Conservation (phyloP, 2,113 vertebrate genomes). For the Lasiurus borealis region DNA sequence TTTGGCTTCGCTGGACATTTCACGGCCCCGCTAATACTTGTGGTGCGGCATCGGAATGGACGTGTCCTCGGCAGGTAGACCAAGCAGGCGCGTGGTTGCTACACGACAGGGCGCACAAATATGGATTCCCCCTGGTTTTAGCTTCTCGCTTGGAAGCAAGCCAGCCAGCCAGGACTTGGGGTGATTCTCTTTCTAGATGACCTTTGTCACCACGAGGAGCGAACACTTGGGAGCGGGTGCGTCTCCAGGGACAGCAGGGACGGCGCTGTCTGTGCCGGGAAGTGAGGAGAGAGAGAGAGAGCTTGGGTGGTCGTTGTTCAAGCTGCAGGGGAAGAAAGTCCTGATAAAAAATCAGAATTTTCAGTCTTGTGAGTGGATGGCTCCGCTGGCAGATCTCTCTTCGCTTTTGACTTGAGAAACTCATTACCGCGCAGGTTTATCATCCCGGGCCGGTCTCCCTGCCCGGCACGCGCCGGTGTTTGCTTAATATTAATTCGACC, state of each 20-base stretch:
- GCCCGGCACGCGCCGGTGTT: not conserved
- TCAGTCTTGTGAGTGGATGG: not conserved
- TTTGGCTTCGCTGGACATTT: conserved; percentile 41
- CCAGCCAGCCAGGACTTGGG: not conserved
- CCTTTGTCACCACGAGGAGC: not conserved
- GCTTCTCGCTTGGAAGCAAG: conserved; percentile 18
- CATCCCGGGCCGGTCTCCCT: not conserved
- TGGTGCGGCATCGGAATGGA: conserved; percentile 4
- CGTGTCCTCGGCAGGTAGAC: conserved; percentile 34
- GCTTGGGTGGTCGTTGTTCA: not conserved
- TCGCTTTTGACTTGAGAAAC: not conserved
- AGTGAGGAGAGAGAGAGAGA: not conserved
- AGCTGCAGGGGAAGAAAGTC: not conserved
- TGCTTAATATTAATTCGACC: not conserved
- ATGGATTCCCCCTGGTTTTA: not conserved
- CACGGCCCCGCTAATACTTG: conserved; percentile 42
- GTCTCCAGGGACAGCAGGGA: not conserved
- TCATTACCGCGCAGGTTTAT: not conserved
- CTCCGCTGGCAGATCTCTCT: not conserved
- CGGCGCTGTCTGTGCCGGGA: not conserved
- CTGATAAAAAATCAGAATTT: not conserved
- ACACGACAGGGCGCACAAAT: not conserved
- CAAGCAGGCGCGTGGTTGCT: not conserved
- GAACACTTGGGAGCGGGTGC: not conserved
- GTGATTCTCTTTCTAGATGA: not conserved